Evolutionary conservation across 1,140 invertebrate genomes (phyloP), one percentile per base, ranked within the genome.

Genomic region (Gryon sp.): DNA sequence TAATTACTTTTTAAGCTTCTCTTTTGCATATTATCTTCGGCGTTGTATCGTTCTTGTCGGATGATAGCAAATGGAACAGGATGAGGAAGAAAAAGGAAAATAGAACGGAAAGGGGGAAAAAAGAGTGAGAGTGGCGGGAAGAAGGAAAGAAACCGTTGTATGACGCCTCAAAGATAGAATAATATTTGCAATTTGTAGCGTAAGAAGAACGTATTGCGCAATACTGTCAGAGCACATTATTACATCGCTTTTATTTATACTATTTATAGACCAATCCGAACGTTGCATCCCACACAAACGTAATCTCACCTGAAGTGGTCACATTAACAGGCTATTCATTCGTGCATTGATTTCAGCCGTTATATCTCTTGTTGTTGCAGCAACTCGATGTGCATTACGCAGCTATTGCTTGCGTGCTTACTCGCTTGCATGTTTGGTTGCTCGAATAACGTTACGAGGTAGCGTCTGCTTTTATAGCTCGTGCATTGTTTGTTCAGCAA

Each of bases 1-100:
- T 88, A 87, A 88, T 88, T 88, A 88, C 87, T 87, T 88, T 88
- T 88, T 87, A 88, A 89, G 86, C 86, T 84, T 86, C 85, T 84
- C 82, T 80, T 86, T 84, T 85, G 85, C 85, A 85, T 86, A 86
- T 87, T 87, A 87, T 87, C 82, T 83, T 82, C 76, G 73, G 38
- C 65, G 78, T 45, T 66, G 70, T 76, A 52, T 75, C 70, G 73
- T 50, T 74, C 48, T 32, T 48, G 57, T 52, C 5, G 50, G 62
- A 53, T 53, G 62, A 74, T 45, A 59, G 68, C n/a, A n/a, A 14
- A 40, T n/a, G 45, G 9, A 12, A 32, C 14, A 12, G 19, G 24
- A 18, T 2, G 38, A 20, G 30, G 18, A 4, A 18, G 22, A n/a
- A n/a, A n/a, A n/a, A n/a, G n/a, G n/a, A n/a, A n/a, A n/a, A n/a